Conservation (phyloP, 2,888 invertebrate species). For the Cyaniris semiargus region DNA sequence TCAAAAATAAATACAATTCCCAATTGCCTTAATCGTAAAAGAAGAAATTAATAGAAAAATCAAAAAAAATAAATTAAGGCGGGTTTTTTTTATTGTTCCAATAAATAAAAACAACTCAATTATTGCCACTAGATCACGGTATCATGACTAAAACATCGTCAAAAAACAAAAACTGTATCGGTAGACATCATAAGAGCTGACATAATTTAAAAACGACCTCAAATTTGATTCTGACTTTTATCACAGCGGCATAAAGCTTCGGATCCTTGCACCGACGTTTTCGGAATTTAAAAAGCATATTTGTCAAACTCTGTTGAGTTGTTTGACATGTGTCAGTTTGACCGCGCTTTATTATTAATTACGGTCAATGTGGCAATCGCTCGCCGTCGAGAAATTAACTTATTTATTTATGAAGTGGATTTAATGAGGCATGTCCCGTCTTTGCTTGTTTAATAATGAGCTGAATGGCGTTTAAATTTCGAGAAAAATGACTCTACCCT, state of each 20-base stretch:
- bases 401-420: constrained; percentile 15
- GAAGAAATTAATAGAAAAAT: no score
- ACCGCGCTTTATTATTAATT: constrained; percentile 66
- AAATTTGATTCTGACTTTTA: constrained; percentile 16
- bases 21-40: no score
- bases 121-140: constrained; percentile 16
- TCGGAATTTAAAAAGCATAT: constrained; percentile 25
- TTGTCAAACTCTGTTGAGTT: constrained; percentile 48
- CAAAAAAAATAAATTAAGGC: no score
- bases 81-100: not conserved
- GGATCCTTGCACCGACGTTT: constrained; percentile 26
- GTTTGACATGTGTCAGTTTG: constrained; percentile 67
- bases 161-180: constrained; percentile 41
- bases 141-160: constrained; percentile 23
- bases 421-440: not conserved
- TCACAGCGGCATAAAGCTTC: constrained; percentile 34
- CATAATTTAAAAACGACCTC: constrained; percentile 26
- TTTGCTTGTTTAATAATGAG: not conserved
- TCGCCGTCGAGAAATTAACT: constrained; percentile 22
- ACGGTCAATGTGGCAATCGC: constrained; percentile 37
- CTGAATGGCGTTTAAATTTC: not conserved
- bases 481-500: not conserved
- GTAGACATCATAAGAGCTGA: constrained; percentile 43
- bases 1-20: no score
- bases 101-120: constrained; percentile 15